Evolutionary conservation across 53 echinoderm and acorn worm genomes (phyloP).

Genomic region (Henricia sp.): DNA sequence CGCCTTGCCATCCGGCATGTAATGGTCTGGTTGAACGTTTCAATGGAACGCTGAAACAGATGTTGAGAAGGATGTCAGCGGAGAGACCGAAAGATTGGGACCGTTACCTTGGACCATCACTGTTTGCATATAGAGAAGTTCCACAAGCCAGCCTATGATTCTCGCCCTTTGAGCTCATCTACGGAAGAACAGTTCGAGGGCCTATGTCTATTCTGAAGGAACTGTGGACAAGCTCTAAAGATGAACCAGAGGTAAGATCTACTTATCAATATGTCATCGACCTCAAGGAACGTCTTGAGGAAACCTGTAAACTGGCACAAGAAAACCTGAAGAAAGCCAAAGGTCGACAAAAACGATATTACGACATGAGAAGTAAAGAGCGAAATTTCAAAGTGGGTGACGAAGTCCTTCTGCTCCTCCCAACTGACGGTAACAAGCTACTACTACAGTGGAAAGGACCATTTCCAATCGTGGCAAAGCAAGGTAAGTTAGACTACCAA

Average conservation of each 20-base stretch:
- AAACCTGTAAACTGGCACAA: constrained; percentile 50
- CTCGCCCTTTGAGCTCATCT: constrained; percentile 65
- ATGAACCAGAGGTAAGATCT: constrained; percentile 25
- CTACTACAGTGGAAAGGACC: constrained; percentile 62
- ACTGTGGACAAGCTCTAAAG: constrained; percentile 42
- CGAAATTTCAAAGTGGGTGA: constrained; percentile 55
- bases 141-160: constrained; percentile 62
- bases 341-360: constrained; percentile 21
- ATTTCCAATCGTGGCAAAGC: constrained; percentile 1
- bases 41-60: constrained; percentile 51
- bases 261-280: constrained; percentile 66
- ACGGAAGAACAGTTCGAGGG: constrained; percentile 59
- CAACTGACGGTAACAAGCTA: constrained; percentile 64
- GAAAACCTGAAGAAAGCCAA: constrained; percentile 32
- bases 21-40: constrained; percentile 62
- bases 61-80: constrained; percentile 51
- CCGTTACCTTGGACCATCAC: constrained; percentile 25
- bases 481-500: constrained; percentile 41
- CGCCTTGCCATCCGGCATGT: constrained; percentile 63
- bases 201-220: constrained; percentile 66
- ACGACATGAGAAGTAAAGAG: constrained; percentile 41
- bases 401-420: constrained; percentile 41
- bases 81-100: constrained; percentile 67
- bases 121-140: constrained; percentile 57
- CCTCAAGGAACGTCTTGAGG: constrained; percentile 46